A percentile compares a stretch with the other conserved stretches of the same genome.
Conservation (phyloP, 2,888 invertebrate species). For the Meghimatium bilineatum region DNA sequence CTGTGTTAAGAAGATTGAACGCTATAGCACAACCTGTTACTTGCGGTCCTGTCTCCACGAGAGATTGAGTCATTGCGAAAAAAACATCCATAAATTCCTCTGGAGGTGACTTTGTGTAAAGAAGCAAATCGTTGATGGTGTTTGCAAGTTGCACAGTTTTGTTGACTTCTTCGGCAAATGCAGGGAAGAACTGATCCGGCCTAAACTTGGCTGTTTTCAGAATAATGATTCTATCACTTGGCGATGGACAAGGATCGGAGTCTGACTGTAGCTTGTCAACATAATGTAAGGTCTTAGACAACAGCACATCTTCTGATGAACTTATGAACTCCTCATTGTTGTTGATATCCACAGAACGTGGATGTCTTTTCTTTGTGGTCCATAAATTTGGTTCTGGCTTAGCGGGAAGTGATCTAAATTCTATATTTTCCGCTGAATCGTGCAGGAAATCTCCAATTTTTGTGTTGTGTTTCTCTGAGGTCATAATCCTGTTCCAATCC, state of each 20-base stretch:
- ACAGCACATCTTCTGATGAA: background rate
- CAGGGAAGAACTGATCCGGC: constrained; percentile 44
- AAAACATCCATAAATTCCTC: constrained; percentile 52
- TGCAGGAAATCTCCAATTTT: background rate
- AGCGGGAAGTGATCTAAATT: background rate
- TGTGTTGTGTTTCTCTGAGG: background rate
- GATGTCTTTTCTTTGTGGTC: background rate
- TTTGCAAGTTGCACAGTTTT: constrained; percentile 59
- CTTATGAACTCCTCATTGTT: background rate
- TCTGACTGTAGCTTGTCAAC: constrained; percentile 26
- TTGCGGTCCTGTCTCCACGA: constrained; percentile 60
- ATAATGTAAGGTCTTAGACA: constrained; percentile 37
- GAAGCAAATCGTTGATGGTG: constrained; percentile 55
- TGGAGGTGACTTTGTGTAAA: constrained; percentile 51
- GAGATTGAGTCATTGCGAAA: constrained; percentile 59
- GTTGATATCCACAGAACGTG: constrained; percentile 22
- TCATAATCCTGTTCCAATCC: too few species aligned
- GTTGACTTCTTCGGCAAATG: constrained; percentile 52
- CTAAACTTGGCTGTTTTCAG: constrained; percentile 46
- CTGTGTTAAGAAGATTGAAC: constrained; percentile 51
- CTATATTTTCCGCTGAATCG: background rate
- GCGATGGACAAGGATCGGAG: constrained; percentile 1
- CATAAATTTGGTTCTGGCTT: background rate
- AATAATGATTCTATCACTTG: constrained; percentile 38
- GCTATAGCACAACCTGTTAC: constrained; percentile 65